These are phyloP conservation scores for Thalassaphorura encarpata DNA, from an alignment of 1,140 invertebrate genomes.

Conservation along the genomic window DNA sequence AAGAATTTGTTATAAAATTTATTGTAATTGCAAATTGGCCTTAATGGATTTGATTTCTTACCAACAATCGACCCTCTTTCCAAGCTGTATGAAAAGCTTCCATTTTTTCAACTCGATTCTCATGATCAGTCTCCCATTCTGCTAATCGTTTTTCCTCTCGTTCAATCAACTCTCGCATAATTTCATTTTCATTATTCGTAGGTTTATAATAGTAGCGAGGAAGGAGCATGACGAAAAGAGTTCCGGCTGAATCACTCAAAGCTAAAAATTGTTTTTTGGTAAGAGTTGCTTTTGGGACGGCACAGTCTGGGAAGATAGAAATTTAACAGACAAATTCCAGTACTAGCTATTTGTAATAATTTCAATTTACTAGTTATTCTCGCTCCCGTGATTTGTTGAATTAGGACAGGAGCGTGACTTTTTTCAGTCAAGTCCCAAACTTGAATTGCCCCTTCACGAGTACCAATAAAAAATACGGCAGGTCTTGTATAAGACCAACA, in stretches of 20 bases:
- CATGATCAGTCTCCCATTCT: constrained; percentile 13
- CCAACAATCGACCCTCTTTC: constrained; percentile 9
- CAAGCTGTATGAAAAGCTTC: constrained; percentile 10
- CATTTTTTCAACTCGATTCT: constrained; percentile 15
- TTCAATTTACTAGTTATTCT: constrained; percentile 15
- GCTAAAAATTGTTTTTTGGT: constrained; percentile 22
- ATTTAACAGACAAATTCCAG: not conserved
- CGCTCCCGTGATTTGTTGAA: constrained; percentile 21
- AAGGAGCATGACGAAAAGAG: constrained; percentile 17
- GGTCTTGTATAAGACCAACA: constrained; percentile 25
- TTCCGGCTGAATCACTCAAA: constrained; percentile 16
- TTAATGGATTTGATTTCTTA: constrained; percentile 1
- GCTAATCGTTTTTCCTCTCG: constrained; percentile 23
- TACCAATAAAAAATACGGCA: constrained; percentile 41
- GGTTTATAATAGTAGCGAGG: constrained; percentile 18
- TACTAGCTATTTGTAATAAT: not conserved
- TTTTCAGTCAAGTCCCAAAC: constrained; percentile 44
- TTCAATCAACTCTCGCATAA: constrained; percentile 20
- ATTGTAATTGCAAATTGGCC: not conserved
- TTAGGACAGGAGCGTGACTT: constrained; percentile 39
- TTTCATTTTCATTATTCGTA: constrained; percentile 7
- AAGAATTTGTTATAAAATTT: not conserved
- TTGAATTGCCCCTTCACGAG: constrained; percentile 41
- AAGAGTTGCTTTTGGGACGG: constrained; percentile 8
- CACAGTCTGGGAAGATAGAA: constrained; percentile 4